A percentile compares a stretch with the other conserved stretches of the same genome.
Evolutionary conservation across 2,888 invertebrate genomes (phyloP).

Genomic region (Napeogenes sylphis): DNA sequence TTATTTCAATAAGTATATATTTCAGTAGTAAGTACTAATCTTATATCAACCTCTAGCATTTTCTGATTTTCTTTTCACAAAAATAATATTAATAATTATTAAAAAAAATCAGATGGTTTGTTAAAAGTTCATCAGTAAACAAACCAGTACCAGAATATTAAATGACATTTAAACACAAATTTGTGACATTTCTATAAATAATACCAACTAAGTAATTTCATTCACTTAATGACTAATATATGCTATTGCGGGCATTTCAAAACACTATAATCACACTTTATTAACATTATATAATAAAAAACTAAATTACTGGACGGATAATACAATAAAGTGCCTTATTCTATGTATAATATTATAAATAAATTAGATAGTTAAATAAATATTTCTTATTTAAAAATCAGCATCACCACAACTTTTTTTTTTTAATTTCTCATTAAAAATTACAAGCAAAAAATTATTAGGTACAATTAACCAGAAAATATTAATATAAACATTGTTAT

Average conservation of each 20-base stretch:
- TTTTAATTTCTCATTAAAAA: no score
- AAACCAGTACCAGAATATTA: no score
- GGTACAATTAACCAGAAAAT: no score
- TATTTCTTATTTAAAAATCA: neutral
- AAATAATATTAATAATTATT: no score
- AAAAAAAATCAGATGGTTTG: neutral
- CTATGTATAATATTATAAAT: neutral
- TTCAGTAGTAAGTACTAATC: no score
- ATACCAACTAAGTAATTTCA: neutral
- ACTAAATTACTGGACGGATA: conserved; percentile 5
- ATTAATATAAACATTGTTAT: no score
- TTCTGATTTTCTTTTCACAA: no score
- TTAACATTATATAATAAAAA: neutral
- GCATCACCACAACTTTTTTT: neutral
- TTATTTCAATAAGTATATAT: no score
- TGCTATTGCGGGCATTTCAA: neutral
- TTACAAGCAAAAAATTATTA: no score
- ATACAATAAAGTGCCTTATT: neutral
- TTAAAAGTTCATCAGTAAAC: neutral
- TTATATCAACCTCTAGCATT: no score
- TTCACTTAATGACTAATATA: conserved; percentile 1
- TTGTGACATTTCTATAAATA: conserved; percentile 4
- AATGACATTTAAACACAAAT: neutral
- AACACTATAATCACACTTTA: conserved; percentile 4
- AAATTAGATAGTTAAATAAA: conserved; percentile 1